A percentile compares a stretch with the other conserved stretches of the same genome.
These are phyloP conservation scores for Oedothorax gibbosus DNA, from an alignment of 1,140 invertebrate genomes.

Conservation along the genomic window DNA sequence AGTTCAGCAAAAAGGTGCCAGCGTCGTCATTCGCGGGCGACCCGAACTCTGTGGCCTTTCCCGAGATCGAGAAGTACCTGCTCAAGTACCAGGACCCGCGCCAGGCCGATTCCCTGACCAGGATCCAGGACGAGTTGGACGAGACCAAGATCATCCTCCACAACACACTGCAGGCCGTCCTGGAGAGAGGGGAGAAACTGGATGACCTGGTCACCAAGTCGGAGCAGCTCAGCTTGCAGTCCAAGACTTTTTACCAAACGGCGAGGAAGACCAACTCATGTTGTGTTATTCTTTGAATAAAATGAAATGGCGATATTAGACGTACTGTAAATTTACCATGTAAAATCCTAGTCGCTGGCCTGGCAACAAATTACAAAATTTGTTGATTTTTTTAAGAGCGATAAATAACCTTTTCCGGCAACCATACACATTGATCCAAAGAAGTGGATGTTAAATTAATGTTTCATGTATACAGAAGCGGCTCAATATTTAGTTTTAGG, in stretches of 20 bases:
- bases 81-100: conserved; percentile 83
- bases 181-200: conserved; percentile 96
- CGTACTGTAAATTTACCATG: no score
- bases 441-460: no score
- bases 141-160: conserved; percentile 99
- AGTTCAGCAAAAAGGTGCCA: conserved; percentile 85
- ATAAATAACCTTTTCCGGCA: no score
- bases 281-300: conserved; percentile 10
- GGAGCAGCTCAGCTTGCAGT: conserved; percentile 93
- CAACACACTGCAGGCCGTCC: conserved; percentile 94
- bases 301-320: no score
- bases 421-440: no score
- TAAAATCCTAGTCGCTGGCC: no score
- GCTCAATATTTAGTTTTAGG: no score
- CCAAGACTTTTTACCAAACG: conserved; percentile 99
- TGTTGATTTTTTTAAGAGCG: no score
- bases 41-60: conserved; percentile 67
- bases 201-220: conserved; percentile 98
- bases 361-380: no score
- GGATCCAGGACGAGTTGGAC: conserved; percentile 97
- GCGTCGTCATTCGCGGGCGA: conserved; percentile 80
- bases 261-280: conserved; percentile 71
- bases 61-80: conserved; percentile 65
- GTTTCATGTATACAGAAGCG: no score
- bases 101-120: conserved; percentile 96